phyloP scores from a whole-genome alignment of 2,113 vertebrate species.

The Rhinichthys klamathensis region DNA sequence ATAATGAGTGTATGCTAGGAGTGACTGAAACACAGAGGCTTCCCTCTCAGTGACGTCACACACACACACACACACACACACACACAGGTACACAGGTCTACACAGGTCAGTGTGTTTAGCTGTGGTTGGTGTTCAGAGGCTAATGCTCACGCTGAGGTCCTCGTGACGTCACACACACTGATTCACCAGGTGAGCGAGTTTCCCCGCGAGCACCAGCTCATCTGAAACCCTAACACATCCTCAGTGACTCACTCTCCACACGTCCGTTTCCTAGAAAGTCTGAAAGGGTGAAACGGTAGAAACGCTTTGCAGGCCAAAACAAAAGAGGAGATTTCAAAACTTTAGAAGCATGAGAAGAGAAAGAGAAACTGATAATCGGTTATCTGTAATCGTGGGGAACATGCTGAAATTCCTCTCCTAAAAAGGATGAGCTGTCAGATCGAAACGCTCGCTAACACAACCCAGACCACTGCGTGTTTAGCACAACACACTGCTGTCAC shows the following conservation, averaged over 20 bases:
- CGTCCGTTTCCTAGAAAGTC: background rate
- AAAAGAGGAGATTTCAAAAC: background rate
- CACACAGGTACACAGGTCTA: background rate
- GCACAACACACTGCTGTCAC: background rate
- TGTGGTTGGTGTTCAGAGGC: background rate
- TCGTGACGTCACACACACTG: background rate
- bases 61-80: background rate
- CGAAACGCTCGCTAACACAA: background rate
- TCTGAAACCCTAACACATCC: conserved; percentile 26
- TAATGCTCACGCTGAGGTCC: background rate
- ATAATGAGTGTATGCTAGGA: background rate
- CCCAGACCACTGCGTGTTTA: background rate
- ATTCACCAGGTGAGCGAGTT: conserved; percentile 3
- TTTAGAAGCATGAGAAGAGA: background rate
- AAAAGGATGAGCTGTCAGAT: conserved; percentile 42
- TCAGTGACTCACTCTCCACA: background rate
- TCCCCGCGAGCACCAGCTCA: background rate
- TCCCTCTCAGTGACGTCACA: conserved; percentile 8
- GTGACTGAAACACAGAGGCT: background rate
- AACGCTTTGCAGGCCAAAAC: background rate
- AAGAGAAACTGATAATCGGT: conserved; percentile 35
- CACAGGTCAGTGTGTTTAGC: background rate
- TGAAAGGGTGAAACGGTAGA: background rate
- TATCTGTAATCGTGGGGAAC: conserved; percentile 32
- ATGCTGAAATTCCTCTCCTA: conserved; percentile 46